Base-by-base conservation (phyloP, 2,888 invertebrate species). In the Chelonus formosanus region DNA sequence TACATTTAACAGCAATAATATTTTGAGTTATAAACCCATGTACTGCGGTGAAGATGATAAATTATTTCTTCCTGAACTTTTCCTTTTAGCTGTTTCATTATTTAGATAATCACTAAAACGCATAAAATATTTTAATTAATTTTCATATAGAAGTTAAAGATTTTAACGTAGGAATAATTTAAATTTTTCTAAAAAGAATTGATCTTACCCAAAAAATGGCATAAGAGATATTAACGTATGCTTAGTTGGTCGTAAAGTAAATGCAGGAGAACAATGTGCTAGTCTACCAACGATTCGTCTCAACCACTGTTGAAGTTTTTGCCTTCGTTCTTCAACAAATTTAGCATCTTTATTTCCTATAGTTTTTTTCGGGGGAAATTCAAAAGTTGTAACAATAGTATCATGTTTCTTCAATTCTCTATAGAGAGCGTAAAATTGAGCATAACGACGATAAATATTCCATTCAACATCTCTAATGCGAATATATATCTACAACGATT, bases 331-430 rank as follows among this genome's bases (percentile, higher is more conserved):
- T 83, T 97, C 97, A 36, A 98, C 97, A 80, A 97, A 89, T 71
- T 89, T 88, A 0, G 92, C 89, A 83, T 94, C 93, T 88, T 95
- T 94, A 85, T 95, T 96, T 36, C 97, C 93, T 75, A 98, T 88
- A 65, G 94, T 92, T 85, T 96, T 97, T 85, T 98, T 98, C 1
- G 96, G 96, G 5, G 98, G 97, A 85, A 98, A 97, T 80, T 95
- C 93, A 80, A 95, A 94, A 3, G 90, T 89, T 31, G 90, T 89
- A 60, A 96, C 90, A 67, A 91, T 87, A 0, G 92, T 89, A 80
- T 95, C 93, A 79, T 92, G 89, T 80, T 95, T 95, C 80, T 92
- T 94, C 50, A 97, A 85, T 74, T 92, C 91, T 69, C 90, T 89
- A 82, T 97, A 95, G 36, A 97, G 86, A 70, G 92, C 90, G 81